Base-by-base conservation (phyloP, 2,113 vertebrate species). In the Scatophagus argus region DNA sequence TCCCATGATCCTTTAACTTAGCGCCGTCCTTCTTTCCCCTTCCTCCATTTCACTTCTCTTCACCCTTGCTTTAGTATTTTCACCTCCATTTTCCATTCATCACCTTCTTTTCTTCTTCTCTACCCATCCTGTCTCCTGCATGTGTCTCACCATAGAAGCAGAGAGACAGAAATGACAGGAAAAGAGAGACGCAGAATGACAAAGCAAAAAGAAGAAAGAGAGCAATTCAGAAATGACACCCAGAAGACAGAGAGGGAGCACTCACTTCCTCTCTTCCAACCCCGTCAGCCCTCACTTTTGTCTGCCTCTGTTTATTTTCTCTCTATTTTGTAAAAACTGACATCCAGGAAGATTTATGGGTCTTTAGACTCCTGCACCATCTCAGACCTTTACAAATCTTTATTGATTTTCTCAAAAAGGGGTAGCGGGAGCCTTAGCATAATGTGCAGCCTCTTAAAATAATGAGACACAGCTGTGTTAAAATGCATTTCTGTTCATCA, bases 321-420 rank as follows among this genome's bases (percentile, higher is more conserved):
- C 59, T 65, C 51, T 32, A 68, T 87, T 85, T 77, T 72, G 39
- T 43, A 52, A 77, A 81, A 85, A 81, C 62, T 82, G 66, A 77
- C 79, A 79, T 66, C 55, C 59, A n/a, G 49, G 43, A 81, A 75
- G 70, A 89, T 81, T 68, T 86, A 86, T 77, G 67, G 38, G 27
- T 71, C 61, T 54, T 78, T 59, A 47, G 62, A 65, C 34, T 74
- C 51, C 32, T 54, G 60, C 56, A 49, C 66, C 32, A 73, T 64
- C 60, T 49, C 51, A 5, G 52, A 71, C 62, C 72, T 81, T 11
- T 0, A 83, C 77, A 87, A 87, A 82, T 71, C 82, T 69, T 55
- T 61, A 83, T 71, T 73, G 71, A 81, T 82, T 78, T 68, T 29
- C 21, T 41, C 17, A 65, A 58, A 78, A 65, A 74, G 19, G 51